Base-by-base conservation (phyloP, 2,888 invertebrate genomes). In the Morpho helenor region DNA sequence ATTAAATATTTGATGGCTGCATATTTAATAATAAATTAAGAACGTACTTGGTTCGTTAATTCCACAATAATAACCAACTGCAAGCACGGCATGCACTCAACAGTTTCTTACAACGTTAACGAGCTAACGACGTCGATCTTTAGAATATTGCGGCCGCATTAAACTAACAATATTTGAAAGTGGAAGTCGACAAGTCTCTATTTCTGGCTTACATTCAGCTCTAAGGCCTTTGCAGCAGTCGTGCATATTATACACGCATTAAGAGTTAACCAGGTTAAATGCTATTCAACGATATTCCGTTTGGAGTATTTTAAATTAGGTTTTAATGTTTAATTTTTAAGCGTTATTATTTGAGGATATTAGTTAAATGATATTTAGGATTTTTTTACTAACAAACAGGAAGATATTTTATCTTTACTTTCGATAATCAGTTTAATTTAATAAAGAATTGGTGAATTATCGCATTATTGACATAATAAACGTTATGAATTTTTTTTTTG, bases 121-220 rank as follows among this genome's bases (percentile, higher is more conserved):
- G 48, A 52, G 59, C 57, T 62, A 62, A 62, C 59, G 62, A 62
- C 59, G 62, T 59, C 59, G 59, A 62, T 59, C 56, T 63, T 53
- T 57, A 54, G 53, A 63, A 61, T 58, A 53, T 57, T 54, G 43
- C 46, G 56, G 54, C 49, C 54, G 63, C 56, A 53, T 56, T 56
- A 54, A 60, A 49, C 54, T 61, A 61, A 56, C 58, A 61, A 57
- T 59, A 61, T 61, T 61, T 56, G 61, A 63, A 61, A 63, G 63
- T 61, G 56, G 56, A 61, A 56, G 59, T 53, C 45, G 60, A 57
- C 60, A 49, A 6, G 23, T 60, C 45, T 55, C 48, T 62, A 57
- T 63, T 63, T 59, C 58, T 50, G 49, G 54, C 56, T 43, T 42
- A 59, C 63, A 51, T 60, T 58, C 42, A 54, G 53, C 56, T 62